Evolutionary conservation across 2,113 vertebrate genomes (phyloP), one percentile per base, ranked within the genome.

Genomic region (Delphinapterus leucas): DNA sequence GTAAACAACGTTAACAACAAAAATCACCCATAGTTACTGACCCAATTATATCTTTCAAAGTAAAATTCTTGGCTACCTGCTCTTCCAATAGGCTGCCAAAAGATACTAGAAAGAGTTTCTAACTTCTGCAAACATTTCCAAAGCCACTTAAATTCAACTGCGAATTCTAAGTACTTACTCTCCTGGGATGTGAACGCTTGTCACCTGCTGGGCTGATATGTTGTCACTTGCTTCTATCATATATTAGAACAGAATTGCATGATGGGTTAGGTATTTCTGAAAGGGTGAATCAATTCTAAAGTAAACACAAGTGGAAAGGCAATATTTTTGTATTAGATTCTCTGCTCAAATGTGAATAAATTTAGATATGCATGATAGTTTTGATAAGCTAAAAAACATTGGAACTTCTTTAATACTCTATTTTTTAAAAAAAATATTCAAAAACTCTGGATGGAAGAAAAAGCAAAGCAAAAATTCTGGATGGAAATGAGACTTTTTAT

Each of bases 41-140:
- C 71, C 41, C 71, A 90, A 53, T 93, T 93, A 70, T 65, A 91
- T 68, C 26, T 86, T 97, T 82, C 47, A 82, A 86, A 95, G 60
- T 74, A 94, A 89, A 89, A 94, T 81, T 85, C 71, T 86, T 95
- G 86, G 93, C 79, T 87, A 60, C 31, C 14, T 26, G 36, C 61
- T 90, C 33, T 96, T 94, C 38, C 84, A 79, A 89, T 33, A 70
- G 47, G 33, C 47, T 91, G 94, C 84, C 97, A 96, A 96, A 87
- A 96, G 65, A 90, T 63, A 95, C 70, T 77, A 81, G 71, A 95
- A 88, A 95, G 73, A 88, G 17, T 86, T 61, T 71, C 49, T 96
- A 84, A 77, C 18, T 70, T 86, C 21, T 58, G 67, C 44, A 93
- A 81, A 73, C 71, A 76, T 81, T 94, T 92, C 79, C 15, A 49